Evolutionary conservation across 1,140 invertebrate genomes (phyloP).

Genomic region (Spodoptera litura): DNA sequence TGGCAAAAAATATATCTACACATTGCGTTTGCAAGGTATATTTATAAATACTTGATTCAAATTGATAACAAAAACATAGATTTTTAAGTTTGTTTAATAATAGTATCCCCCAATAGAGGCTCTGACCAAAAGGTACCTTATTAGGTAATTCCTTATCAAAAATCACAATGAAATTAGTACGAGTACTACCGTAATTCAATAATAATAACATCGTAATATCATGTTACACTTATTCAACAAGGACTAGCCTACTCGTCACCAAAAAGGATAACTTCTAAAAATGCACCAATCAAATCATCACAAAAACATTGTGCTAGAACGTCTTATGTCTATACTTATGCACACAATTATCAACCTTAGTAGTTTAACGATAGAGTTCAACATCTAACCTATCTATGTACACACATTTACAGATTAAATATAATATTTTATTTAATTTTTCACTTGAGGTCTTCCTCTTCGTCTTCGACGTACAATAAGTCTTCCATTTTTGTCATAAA

Average conservation of each 20-base stretch:
- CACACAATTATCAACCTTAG: constrained; percentile 20
- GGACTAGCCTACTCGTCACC: constrained; percentile 1
- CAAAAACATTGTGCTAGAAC: constrained; percentile 21
- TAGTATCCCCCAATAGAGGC: too few species aligned
- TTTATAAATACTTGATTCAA: too few species aligned
- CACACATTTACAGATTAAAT: constrained; percentile 51
- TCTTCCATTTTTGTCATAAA: constrained; percentile 80
- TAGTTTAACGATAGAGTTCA: constrained; percentile 25
- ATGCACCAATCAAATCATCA: constrained; percentile 17
- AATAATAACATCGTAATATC: background rate
- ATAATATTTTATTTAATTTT: constrained; percentile 7
- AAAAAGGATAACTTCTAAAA: background rate
- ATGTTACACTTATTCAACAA: background rate
- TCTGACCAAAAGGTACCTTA: too few species aligned
- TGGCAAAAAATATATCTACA: too few species aligned
- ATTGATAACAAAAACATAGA: too few species aligned
- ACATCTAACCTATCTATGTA: constrained; percentile 49
- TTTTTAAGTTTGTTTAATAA: too few species aligned
- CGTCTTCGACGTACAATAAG: constrained; percentile 77
- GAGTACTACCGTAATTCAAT: background rate
- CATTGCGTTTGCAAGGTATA: too few species aligned
- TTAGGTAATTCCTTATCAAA: too few species aligned
- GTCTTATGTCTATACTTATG: background rate
- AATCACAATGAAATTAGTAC: too few species aligned
- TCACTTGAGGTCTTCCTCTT: constrained; percentile 77